phyloP scores from a whole-genome alignment of 2,888 invertebrate genomes.

The Dolomedes plantarius region DNA sequence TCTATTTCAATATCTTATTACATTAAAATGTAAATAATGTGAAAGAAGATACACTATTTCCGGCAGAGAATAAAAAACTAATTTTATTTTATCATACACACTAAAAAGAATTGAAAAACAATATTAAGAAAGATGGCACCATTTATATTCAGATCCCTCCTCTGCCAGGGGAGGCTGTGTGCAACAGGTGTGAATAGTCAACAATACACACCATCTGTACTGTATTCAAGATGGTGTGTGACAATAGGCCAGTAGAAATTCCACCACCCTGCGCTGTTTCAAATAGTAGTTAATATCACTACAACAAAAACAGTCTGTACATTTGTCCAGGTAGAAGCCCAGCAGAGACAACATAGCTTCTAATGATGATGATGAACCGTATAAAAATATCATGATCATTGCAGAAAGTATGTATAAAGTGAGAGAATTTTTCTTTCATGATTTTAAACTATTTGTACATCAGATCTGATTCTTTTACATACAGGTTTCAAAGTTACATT shows the following conservation, averaged over 20 bases:
- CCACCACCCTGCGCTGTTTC: constrained; percentile 68
- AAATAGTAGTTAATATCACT: constrained; percentile 67
- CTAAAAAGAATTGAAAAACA: constrained; percentile 69
- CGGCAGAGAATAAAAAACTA: constrained; percentile 71
- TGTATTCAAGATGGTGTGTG: constrained; percentile 57
- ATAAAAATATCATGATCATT: constrained; percentile 72
- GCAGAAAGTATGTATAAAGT: constrained; percentile 70
- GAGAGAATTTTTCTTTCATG: constrained; percentile 61
- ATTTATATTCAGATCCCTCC: constrained; percentile 69
- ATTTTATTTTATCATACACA: constrained; percentile 72
- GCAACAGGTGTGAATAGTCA: constrained; percentile 69
- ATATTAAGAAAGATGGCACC: constrained; percentile 72
- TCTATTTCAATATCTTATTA: too few relatives aligned
- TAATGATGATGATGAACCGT: constrained; percentile 71
- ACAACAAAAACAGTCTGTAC: constrained; percentile 72
- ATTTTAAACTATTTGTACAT: constrained; percentile 69
- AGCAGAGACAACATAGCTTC: constrained; percentile 71
- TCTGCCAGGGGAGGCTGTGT: constrained; percentile 65
- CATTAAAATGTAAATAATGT: too few relatives aligned
- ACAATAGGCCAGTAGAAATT: constrained; percentile 67
- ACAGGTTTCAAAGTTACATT: constrained; percentile 52
- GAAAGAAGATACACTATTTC: constrained; percentile 9
- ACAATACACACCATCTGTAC: constrained; percentile 61
- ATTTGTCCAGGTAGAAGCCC: constrained; percentile 70
- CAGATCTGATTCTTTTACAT: constrained; percentile 69